These are phyloP conservation scores for Zosterops japonicus DNA, from an alignment of 2,113 vertebrate species.

Conservation along the genomic window DNA sequence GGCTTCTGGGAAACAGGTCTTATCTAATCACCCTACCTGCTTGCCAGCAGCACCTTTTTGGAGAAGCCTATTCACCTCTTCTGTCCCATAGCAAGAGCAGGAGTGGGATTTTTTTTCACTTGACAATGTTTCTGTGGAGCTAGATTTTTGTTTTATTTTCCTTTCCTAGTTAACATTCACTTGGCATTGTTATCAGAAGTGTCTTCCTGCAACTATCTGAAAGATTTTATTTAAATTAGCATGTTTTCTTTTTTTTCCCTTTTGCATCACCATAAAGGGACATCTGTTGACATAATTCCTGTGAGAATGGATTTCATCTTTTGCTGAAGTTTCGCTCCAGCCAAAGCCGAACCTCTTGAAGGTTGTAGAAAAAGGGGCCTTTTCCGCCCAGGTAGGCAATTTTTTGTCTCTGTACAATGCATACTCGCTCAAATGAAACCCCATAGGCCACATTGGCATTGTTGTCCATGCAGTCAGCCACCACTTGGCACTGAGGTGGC, in stretches of 20 bases:
- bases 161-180: constrained; percentile 16
- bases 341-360: constrained; percentile 89
- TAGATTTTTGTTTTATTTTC: neutral
- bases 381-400: constrained; percentile 93
- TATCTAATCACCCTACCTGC: neutral
- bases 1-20: neutral
- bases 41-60: neutral
- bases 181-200: constrained; percentile 22
- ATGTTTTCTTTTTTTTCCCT: constrained; percentile 29
- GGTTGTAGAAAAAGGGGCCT: constrained; percentile 93
- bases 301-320: constrained; percentile 74
- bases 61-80: neutral
- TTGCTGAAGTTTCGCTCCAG: constrained; percentile 88
- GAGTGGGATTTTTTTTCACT: neutral
- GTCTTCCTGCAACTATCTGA: constrained; percentile 34
- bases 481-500: constrained; percentile 90
- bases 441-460: constrained; percentile 93
- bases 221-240: constrained; percentile 46
- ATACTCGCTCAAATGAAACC: constrained; percentile 92
- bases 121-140: neutral
- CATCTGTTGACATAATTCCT: constrained; percentile 28
- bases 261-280: constrained; percentile 56
- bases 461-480: constrained; percentile 97
- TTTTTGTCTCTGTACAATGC: constrained; percentile 92
- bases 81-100: neutral